A percentile compares a stretch with the other conserved stretches of the same genome.
phyloP scores from a whole-genome alignment of 2,797 vertebrate genomes.

The Thaleichthys pacificus region DNA sequence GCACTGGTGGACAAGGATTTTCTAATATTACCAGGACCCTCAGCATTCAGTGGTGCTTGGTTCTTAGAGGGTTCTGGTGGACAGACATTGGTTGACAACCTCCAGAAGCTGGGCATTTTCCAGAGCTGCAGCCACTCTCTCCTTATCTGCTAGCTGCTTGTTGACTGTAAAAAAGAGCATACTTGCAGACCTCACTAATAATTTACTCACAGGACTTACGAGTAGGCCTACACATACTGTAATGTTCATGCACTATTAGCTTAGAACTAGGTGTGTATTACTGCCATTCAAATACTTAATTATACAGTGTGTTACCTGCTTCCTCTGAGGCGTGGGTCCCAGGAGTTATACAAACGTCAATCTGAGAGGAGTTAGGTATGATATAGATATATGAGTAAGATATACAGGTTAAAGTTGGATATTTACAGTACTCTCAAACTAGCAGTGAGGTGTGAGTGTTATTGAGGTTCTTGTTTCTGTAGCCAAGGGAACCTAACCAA shows the following conservation, averaged over 20 bases:
- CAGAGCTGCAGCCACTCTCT: conserved; percentile 93
- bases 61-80: conserved; percentile 67
- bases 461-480: neutral
- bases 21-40: neutral
- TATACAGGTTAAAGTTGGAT: no score
- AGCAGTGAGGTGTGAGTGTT: neutral
- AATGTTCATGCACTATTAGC: neutral
- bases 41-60: neutral
- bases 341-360: conserved; percentile 93
- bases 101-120: conserved; percentile 94
- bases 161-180: conserved; percentile 78
- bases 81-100: conserved; percentile 96
- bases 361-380: conserved; percentile 64
- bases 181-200: neutral
- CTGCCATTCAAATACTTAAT: neutral
- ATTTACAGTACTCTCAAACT: no score
- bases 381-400: neutral
- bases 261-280: neutral
- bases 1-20: neutral
- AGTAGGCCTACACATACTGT: neutral
- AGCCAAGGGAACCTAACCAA: conserved; percentile 40
- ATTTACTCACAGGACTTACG: neutral
- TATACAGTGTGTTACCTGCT: conserved; percentile 78
- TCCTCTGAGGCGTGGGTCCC: conserved; percentile 93
- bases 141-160: conserved; percentile 97